Percentiles rank a stretch among this genome's conserved stretches.
Conservation (phyloP, 2,888 invertebrate genomes). For the Lasiommata megera region DNA sequence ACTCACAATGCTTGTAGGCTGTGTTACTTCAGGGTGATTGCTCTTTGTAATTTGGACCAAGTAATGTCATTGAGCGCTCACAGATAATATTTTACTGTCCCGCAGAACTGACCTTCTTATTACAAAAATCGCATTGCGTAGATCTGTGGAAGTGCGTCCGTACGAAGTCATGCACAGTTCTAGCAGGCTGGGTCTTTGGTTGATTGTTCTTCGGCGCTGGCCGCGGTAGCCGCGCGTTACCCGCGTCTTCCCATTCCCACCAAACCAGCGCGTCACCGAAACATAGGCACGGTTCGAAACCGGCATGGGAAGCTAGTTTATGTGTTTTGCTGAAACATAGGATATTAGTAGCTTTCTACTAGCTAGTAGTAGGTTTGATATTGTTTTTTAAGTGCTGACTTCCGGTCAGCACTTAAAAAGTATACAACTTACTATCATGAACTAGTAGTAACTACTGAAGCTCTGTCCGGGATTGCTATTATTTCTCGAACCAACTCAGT, state of each 20-base stretch:
- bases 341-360: not conserved
- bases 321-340: constrained; percentile 82
- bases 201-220: constrained; percentile 50
- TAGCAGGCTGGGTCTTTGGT: constrained; percentile 49
- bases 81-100: not conserved
- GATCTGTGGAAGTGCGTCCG: constrained; percentile 94
- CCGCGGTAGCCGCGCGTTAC: constrained; percentile 53
- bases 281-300: constrained; percentile 94
- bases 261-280: constrained; percentile 94
- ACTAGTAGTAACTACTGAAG: too few species aligned
- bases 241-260: constrained; percentile 86
- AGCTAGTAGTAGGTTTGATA: too few species aligned
- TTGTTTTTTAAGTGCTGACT: too few species aligned
- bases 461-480: too few species aligned
- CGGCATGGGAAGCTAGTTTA: constrained; percentile 87
- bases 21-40: too few species aligned
- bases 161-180: constrained; percentile 87
- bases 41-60: too few species aligned
- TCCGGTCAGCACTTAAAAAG: not conserved
- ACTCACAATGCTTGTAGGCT: too few species aligned
- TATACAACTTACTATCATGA: too few species aligned
- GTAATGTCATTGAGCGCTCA: too few species aligned
- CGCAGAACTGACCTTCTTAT: constrained; percentile 87
- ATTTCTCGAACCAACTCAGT: too few species aligned
- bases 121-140: constrained; percentile 96